These are phyloP conservation scores for Cryptus viduatorius DNA, from an alignment of 2,888 invertebrate genomes.

Conservation along the genomic window DNA sequence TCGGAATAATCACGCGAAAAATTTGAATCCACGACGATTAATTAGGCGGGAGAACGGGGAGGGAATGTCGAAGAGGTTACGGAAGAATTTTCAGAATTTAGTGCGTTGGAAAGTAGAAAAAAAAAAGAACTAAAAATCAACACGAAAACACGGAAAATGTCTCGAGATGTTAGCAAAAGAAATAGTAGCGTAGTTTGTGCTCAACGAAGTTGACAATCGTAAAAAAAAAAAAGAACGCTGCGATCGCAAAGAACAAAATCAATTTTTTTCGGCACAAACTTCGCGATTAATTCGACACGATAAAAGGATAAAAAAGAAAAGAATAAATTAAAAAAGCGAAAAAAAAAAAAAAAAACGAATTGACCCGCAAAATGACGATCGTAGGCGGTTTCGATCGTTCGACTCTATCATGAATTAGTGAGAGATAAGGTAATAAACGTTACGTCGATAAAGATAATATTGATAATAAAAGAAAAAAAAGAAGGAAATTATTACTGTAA, in stretches of 20 bases:
- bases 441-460: slow-evolving; percentile 79
- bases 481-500: slow-evolving; percentile 82
- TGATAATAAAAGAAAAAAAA: slow-evolving; percentile 71
- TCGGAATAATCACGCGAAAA: not conserved
- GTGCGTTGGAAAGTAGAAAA: slow-evolving; percentile 26
- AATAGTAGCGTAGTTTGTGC: slow-evolving; percentile 24
- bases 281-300: not conserved
- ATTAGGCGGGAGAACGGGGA: not conserved
- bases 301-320: not conserved
- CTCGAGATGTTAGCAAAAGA: slow-evolving; percentile 9
- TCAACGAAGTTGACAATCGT: not conserved
- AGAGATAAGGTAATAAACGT: slow-evolving; percentile 81
- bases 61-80: slow-evolving; percentile 2
- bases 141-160: slow-evolving; percentile 14
- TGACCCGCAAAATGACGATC: slow-evolving; percentile 32
- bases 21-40: not conserved
- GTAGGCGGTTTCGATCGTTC: slow-evolving; percentile 74
- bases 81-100: slow-evolving; percentile 9
- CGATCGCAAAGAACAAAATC: slow-evolving; percentile 24
- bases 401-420: slow-evolving; percentile 82
- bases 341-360: not conserved
- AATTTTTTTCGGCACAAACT: slow-evolving; percentile 19
- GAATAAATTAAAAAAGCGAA: not conserved
- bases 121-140: not conserved
- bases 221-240: slow-evolving; percentile 28